Evolutionary conservation across 1,140 invertebrate species (phyloP).

Genomic region (Coelopa frigida): DNA sequence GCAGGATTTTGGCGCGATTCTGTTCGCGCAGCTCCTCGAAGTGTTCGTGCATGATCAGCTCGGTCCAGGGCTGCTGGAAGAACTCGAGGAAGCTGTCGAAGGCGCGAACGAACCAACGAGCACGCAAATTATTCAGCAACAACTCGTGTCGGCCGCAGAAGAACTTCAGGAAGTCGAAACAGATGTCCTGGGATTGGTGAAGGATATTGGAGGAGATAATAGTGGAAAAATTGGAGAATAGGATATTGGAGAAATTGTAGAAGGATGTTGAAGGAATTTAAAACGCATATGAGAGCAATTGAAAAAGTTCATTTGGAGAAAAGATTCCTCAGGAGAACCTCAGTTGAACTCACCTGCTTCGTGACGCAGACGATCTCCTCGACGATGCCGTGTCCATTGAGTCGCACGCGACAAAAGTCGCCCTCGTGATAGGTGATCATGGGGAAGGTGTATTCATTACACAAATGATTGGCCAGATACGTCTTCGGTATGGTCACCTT

Average conservation of each 20-base stretch:
- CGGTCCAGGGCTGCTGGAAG: constrained; percentile 31
- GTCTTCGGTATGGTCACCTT: constrained; percentile 29
- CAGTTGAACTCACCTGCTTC: constrained; percentile 21
- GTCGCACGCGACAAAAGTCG: constrained; percentile 26
- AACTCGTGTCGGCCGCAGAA: constrained; percentile 31
- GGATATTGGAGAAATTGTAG: too few relatives aligned
- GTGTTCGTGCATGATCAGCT: constrained; percentile 26
- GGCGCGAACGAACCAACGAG: constrained; percentile 6
- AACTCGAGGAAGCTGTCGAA: constrained; percentile 23
- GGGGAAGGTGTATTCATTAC: background rate
- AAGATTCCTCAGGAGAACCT: too few relatives aligned
- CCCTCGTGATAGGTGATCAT: constrained; percentile 22
- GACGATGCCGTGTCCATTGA: constrained; percentile 20
- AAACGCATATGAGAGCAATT: too few relatives aligned
- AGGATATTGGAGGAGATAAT: too few relatives aligned
- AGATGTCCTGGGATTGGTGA: constrained; percentile 11
- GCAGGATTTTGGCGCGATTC: constrained; percentile 17
- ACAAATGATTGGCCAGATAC: constrained; percentile 15
- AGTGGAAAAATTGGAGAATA: too few relatives aligned
- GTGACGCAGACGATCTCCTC: constrained; percentile 34
- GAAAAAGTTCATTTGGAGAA: too few relatives aligned
- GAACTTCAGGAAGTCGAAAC: constrained; percentile 24
- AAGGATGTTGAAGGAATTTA: too few relatives aligned
- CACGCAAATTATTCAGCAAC: constrained; percentile 25
- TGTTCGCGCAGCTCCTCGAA: constrained; percentile 20